phyloP scores from a whole-genome alignment of 2,797 vertebrate species.

The Harpagifer antarcticus region DNA sequence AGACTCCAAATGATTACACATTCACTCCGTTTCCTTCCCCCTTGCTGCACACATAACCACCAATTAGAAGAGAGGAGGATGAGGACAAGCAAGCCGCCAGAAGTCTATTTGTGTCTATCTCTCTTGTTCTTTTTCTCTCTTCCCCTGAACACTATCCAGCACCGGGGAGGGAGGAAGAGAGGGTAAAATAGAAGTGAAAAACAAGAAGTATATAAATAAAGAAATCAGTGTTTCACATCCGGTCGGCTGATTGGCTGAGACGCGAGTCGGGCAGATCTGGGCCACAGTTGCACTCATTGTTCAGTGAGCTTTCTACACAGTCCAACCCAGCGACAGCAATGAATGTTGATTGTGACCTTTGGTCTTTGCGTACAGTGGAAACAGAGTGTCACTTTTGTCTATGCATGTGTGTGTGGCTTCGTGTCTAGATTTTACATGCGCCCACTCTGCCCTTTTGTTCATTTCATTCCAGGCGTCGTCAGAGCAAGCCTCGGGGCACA shows the following conservation, averaged over 20 bases:
- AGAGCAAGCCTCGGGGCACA: conserved; percentile 93
- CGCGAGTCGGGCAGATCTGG: conserved; percentile 83
- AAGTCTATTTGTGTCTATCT: conserved; percentile 82
- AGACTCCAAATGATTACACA: conserved; percentile 89
- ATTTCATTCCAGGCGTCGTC: conserved; percentile 38
- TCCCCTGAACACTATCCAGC: conserved; percentile 72
- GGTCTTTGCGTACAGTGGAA: conserved; percentile 72
- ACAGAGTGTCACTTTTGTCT: conserved; percentile 59
- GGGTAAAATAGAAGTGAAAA: conserved; percentile 73
- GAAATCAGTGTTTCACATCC: conserved; percentile 73
- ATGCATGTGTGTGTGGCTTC: conserved; percentile 30
- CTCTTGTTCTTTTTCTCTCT: conserved; percentile 44
- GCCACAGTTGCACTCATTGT: conserved; percentile 99
- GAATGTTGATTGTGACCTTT: conserved; percentile 99
- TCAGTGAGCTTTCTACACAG: conserved; percentile 97
- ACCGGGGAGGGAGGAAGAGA: conserved; percentile 59
- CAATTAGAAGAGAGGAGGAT: conserved; percentile 85
- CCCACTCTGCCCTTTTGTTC: conserved; percentile 57
- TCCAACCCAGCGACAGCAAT: conserved; percentile 99
- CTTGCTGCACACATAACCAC: conserved; percentile 84
- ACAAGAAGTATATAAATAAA: conserved; percentile 78
- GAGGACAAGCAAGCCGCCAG: conserved; percentile 80
- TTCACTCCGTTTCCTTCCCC: conserved; percentile 86
- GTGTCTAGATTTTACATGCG: conserved; percentile 47
- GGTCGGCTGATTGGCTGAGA: conserved; percentile 79